These are phyloP conservation scores for Rhingia rostrata DNA, from an alignment of 2,888 invertebrate species.

Conservation along the genomic window DNA sequence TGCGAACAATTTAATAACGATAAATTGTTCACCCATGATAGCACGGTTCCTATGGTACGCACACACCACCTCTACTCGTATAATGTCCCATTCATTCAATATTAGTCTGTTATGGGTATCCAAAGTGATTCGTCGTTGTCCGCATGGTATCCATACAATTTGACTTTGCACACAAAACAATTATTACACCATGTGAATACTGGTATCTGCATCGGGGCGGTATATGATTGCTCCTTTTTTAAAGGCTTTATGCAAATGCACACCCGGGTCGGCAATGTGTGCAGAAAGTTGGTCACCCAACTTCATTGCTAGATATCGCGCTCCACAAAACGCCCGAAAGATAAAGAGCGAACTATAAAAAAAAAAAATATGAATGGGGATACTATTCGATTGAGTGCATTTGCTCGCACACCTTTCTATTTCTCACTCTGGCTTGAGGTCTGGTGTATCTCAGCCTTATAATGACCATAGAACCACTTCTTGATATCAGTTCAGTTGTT, in stretches of 20 bases:
- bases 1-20: conserved; percentile 72
- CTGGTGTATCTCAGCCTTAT: conserved; percentile 23
- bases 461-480: conserved; percentile 54
- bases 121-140: conserved; percentile 49
- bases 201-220: conserved; percentile 19
- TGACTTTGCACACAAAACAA: conserved; percentile 57
- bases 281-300: conserved; percentile 66
- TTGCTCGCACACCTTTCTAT: conserved; percentile 69
- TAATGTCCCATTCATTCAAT: conserved; percentile 42
- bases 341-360: conserved; percentile 25
- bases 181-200: conserved; percentile 37
- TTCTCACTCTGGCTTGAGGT: conserved; percentile 40
- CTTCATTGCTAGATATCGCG: conserved; percentile 48
- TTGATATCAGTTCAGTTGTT: conserved; percentile 51
- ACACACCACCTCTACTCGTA: conserved; percentile 22
- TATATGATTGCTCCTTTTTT: conserved; percentile 51
- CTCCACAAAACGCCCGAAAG: conserved; percentile 46
- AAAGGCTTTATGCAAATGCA: conserved; percentile 70
- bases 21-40: conserved; percentile 69
- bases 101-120: conserved; percentile 36
- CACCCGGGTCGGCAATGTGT: conserved; percentile 47
- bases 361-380: conserved; percentile 64
- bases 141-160: conserved; percentile 19
- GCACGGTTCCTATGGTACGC: conserved; percentile 36
- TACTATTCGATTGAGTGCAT: conserved; percentile 58